Evolutionary conservation across 1,140 invertebrate species (phyloP).

Genomic region (Nomia melanderi): DNA sequence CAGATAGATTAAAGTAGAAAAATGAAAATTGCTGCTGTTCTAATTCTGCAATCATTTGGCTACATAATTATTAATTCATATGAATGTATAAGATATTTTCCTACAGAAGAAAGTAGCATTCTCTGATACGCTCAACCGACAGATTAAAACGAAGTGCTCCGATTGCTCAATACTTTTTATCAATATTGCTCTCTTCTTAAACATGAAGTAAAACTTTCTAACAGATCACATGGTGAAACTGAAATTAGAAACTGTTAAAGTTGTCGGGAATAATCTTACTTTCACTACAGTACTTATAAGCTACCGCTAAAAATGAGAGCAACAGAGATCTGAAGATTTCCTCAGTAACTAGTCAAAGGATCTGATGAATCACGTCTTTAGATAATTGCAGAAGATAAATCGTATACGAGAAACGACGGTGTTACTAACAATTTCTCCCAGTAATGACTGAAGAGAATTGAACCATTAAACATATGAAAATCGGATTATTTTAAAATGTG

Average conservation of each 20-base stretch:
- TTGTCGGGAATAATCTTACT: slow-evolving; percentile 6
- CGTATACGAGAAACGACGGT: neutral
- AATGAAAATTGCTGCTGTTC: no score
- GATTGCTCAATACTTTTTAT: no score
- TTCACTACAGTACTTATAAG: slow-evolving; percentile 5
- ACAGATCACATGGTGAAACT: neutral
- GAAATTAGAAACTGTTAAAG: slow-evolving; percentile 20
- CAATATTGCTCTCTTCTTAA: neutral
- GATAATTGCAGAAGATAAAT: neutral
- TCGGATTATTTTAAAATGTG: no score
- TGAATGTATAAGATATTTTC: no score
- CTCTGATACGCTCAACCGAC: no score
- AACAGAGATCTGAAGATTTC: slow-evolving; percentile 3
- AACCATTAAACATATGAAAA: no score
- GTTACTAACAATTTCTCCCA: neutral
- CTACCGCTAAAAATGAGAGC: slow-evolving; percentile 4
- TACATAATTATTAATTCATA: no score
- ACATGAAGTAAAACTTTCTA: neutral
- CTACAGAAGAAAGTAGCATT: no score
- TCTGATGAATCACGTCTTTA: neutral
- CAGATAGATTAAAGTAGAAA: no score
- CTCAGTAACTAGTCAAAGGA: neutral
- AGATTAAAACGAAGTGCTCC: no score
- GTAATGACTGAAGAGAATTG: no score
- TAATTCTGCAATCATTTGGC: no score